Evolutionary conservation across 2,113 vertebrate species (phyloP).

Genomic region (Siniperca knerii): DNA sequence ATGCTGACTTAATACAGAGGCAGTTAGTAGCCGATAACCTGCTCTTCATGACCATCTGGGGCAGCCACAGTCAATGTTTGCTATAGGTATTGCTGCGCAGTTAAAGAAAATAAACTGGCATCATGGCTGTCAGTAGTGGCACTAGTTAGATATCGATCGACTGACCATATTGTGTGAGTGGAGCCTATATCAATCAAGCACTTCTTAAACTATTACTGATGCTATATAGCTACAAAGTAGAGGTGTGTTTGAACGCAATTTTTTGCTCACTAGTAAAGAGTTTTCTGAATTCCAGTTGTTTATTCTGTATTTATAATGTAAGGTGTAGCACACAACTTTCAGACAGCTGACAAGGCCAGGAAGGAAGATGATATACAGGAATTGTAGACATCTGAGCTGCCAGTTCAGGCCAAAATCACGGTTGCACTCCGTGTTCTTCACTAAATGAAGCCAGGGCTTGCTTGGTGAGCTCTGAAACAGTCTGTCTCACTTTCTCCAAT

Average conservation of each 20-base stretch:
- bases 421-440: conserved; percentile 54
- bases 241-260: neutral
- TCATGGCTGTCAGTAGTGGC: neutral
- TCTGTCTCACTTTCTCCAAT: conserved; percentile 73
- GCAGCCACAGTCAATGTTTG: conserved; percentile 18
- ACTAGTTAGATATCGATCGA: neutral
- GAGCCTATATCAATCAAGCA: conserved; percentile 7
- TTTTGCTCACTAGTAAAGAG: neutral
- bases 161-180: conserved; percentile 1
- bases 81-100: conserved; percentile 9
- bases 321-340: conserved; percentile 5
- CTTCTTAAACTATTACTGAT: neutral
- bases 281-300: neutral
- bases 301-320: neutral
- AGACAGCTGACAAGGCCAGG: neutral
- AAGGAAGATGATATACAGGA: conserved; percentile 17
- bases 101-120: conserved; percentile 13
- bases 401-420: conserved; percentile 22
- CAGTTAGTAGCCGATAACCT: conserved; percentile 18
- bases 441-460: conserved; percentile 55
- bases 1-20: conserved; percentile 6
- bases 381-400: conserved; percentile 32
- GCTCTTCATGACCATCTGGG: conserved; percentile 20
- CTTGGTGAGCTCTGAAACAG: conserved; percentile 56
- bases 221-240: neutral